Evolutionary conservation across 2,797 vertebrate species (phyloP).

Genomic region (Nasua narica): DNA sequence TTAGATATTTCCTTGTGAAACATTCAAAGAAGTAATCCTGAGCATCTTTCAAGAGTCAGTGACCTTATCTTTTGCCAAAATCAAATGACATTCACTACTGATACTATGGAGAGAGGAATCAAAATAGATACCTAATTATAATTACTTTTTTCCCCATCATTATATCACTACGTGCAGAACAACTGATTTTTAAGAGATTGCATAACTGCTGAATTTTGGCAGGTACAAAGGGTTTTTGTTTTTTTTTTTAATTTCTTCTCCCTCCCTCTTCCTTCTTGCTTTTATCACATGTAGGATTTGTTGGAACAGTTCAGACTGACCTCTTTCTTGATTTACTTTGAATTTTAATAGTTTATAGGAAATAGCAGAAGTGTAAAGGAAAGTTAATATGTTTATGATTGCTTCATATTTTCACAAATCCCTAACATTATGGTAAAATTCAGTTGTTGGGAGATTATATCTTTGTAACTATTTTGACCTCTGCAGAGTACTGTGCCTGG

Average conservation of each 20-base stretch:
- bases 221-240: constrained; percentile 78
- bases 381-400: constrained; percentile 49
- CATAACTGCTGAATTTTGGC: constrained; percentile 77
- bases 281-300: constrained; percentile 73
- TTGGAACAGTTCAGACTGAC: constrained; percentile 78
- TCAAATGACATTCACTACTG: constrained; percentile 86
- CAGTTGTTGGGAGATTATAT: constrained; percentile 32
- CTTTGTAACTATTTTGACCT: background rate
- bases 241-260: background rate
- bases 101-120: constrained; percentile 84
- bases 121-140: constrained; percentile 87
- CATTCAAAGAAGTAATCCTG: constrained; percentile 69
- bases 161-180: constrained; percentile 82
- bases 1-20: constrained; percentile 67
- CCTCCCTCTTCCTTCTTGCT: constrained; percentile 64
- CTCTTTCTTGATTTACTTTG: constrained; percentile 70
- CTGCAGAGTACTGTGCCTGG: background rate
- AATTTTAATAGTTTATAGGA: constrained; percentile 65
- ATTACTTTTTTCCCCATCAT: constrained; percentile 83
- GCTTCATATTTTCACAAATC: constrained; percentile 54
- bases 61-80: constrained; percentile 83
- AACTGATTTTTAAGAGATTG: constrained; percentile 82
- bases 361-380: constrained; percentile 31
- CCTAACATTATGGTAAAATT: constrained; percentile 37
- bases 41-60: constrained; percentile 72